These are phyloP conservation scores for Syndactyla subalaris DNA, from an alignment of 2,797 vertebrate genomes.

Conservation along the genomic window DNA sequence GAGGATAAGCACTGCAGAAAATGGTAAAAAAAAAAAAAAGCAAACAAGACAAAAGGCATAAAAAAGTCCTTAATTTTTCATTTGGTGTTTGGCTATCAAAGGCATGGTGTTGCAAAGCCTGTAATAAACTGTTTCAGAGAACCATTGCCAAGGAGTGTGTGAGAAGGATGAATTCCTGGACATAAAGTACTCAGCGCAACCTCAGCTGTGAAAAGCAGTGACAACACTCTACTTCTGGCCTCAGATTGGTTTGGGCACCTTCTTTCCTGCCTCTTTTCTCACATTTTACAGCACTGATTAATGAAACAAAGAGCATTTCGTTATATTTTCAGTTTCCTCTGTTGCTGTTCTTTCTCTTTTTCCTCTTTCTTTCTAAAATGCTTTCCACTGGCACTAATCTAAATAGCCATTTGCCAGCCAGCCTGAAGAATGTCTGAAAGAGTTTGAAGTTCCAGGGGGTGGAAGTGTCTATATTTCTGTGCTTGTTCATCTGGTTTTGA, in stretches of 20 bases:
- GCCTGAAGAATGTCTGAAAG: background rate
- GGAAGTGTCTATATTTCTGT: background rate
- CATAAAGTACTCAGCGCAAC: background rate
- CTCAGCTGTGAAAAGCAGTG: background rate
- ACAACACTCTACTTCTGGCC: background rate
- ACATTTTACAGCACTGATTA: background rate
- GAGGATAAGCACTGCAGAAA: background rate
- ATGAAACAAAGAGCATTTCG: background rate
- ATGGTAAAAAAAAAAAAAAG: background rate
- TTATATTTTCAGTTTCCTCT: background rate
- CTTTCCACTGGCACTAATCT: background rate
- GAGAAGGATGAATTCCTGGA: background rate
- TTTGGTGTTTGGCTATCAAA: background rate
- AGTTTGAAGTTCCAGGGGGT: background rate
- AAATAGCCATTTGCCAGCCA: background rate
- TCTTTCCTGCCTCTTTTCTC: background rate
- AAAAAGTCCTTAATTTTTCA: background rate
- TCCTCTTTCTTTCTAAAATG: background rate
- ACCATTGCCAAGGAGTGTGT: background rate
- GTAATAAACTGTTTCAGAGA: background rate
- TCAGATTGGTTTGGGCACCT: background rate
- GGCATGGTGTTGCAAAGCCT: background rate
- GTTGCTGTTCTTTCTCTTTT: background rate
- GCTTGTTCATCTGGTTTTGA: background rate
- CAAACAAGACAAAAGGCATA: background rate